These are phyloP conservation scores for Drosophila pallidifrons DNA, from an alignment of 1,140 invertebrate genomes.

Conservation along the genomic window DNA sequence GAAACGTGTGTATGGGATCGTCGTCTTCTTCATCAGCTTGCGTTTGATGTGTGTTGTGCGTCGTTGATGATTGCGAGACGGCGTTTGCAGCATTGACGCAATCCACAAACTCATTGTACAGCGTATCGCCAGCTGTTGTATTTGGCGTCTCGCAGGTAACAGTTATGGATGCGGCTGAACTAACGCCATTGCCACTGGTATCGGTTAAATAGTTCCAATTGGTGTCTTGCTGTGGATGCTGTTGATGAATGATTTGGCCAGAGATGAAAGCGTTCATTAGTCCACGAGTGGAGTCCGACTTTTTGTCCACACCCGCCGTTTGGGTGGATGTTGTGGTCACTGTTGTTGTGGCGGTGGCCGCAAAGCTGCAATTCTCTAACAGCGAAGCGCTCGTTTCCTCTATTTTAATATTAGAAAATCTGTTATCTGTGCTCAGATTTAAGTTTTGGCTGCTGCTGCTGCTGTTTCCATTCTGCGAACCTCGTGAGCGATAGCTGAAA, in stretches of 20 bases:
- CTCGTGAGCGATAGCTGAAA: slow-evolving; percentile 69
- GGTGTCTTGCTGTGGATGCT: slow-evolving; percentile 59
- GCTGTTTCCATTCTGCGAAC: slow-evolving; percentile 40
- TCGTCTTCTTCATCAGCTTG: slow-evolving; percentile 78
- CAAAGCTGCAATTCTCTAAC: slow-evolving; percentile 60
- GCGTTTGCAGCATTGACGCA: slow-evolving; percentile 57
- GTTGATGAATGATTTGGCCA: slow-evolving; percentile 57
- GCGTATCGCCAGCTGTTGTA: slow-evolving; percentile 60
- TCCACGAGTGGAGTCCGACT: slow-evolving; percentile 27
- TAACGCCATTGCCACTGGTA: slow-evolving; percentile 38
- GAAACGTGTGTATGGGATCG: slow-evolving; percentile 79
- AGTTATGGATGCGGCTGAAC: slow-evolving; percentile 44
- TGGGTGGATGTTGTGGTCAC: slow-evolving; percentile 35
- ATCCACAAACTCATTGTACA: slow-evolving; percentile 75
- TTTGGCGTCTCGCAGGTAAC: slow-evolving; percentile 51
- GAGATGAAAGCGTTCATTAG: slow-evolving; percentile 47
- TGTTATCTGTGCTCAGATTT: slow-evolving; percentile 37
- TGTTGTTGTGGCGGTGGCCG: slow-evolving; percentile 38
- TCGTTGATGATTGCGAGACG: slow-evolving; percentile 26
- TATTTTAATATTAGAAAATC: slow-evolving; percentile 63
- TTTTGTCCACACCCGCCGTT: slow-evolving; percentile 48
- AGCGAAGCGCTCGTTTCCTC: slow-evolving; percentile 56
- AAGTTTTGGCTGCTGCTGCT: slow-evolving; percentile 65
- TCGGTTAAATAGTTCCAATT: slow-evolving; percentile 80
- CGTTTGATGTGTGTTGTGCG: slow-evolving; percentile 23